Conservation (phyloP, 2,888 invertebrate genomes). For the Gasteruption jaculator region DNA sequence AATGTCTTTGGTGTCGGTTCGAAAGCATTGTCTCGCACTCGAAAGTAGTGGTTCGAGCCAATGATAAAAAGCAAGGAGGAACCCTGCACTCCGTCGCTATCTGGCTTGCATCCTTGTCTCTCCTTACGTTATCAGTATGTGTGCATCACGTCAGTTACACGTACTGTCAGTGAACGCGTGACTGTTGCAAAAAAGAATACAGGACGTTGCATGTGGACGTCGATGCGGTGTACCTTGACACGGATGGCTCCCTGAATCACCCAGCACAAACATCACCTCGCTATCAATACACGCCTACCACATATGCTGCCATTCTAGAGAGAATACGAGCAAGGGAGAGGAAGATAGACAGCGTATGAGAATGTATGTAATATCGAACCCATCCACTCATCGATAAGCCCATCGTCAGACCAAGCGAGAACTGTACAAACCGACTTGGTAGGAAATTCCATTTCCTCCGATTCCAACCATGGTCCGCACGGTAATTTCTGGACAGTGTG, state of each 20-base stretch:
- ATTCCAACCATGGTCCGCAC: too few species aligned
- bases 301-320: slow-evolving; percentile 7
- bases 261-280: slow-evolving; percentile 43
- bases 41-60: too few species aligned
- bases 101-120: slow-evolving; percentile 4
- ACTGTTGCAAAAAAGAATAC: slow-evolving; percentile 39
- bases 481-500: too few species aligned
- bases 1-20: too few species aligned
- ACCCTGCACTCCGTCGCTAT: too few species aligned
- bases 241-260: slow-evolving; percentile 52
- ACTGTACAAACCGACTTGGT: slow-evolving; percentile 28
- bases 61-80: too few species aligned
- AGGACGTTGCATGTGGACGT: slow-evolving; percentile 44
- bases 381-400: slow-evolving; percentile 35
- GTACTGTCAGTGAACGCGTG: slow-evolving; percentile 30
- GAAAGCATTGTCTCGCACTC: too few species aligned
- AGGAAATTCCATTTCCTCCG: slow-evolving; percentile 42
- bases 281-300: slow-evolving; percentile 48
- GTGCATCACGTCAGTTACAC: slow-evolving; percentile 7
- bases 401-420: slow-evolving; percentile 30
- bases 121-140: slow-evolving; percentile 11
- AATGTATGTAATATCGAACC: too few species aligned
- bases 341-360: slow-evolving; percentile 9
- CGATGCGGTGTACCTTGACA: slow-evolving; percentile 52
- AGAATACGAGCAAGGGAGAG: slow-evolving; percentile 7